phyloP scores from a whole-genome alignment of 2,113 vertebrate species.

The Azemiops feae region DNA sequence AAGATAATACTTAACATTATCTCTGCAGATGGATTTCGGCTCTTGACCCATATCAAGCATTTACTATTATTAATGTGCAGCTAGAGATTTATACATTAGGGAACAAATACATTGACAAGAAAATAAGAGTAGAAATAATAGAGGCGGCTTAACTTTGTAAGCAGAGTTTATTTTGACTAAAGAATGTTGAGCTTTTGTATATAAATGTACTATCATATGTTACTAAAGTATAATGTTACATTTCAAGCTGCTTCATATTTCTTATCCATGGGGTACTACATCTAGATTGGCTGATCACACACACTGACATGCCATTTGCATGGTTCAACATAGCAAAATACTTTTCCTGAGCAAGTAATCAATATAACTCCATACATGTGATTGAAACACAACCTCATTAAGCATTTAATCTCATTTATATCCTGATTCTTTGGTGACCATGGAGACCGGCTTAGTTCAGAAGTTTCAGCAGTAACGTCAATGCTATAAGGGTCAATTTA shows the following conservation, averaged over 20 bases:
- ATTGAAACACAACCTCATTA: slow-evolving; percentile 8
- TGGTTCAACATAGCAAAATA: not conserved
- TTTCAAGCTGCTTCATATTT: not conserved
- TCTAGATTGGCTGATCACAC: not conserved
- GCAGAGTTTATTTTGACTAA: not conserved
- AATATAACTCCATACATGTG: slow-evolving; percentile 11
- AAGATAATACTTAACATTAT: slow-evolving; percentile 7
- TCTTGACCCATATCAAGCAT: not conserved
- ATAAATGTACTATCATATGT: not conserved
- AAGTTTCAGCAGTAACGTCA: not conserved
- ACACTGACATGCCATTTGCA: not conserved
- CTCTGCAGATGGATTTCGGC: not conserved
- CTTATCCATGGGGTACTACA: not conserved
- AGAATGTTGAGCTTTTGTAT: not conserved
- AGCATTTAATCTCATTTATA: slow-evolving; percentile 22
- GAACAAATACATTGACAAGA: not conserved
- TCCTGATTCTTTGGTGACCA: slow-evolving; percentile 12
- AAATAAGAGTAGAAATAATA: not conserved
- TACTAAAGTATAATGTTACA: not conserved
- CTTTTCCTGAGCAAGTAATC: not conserved
- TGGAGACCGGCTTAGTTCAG: not conserved
- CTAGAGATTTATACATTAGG: not conserved
- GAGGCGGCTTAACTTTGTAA: not conserved
- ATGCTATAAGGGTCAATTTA: slow-evolving; percentile 7
- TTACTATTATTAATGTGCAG: not conserved